Evolutionary conservation across 92 coral and sea anemone species (phyloP).

Genomic region (Zoanthus gigantus): DNA sequence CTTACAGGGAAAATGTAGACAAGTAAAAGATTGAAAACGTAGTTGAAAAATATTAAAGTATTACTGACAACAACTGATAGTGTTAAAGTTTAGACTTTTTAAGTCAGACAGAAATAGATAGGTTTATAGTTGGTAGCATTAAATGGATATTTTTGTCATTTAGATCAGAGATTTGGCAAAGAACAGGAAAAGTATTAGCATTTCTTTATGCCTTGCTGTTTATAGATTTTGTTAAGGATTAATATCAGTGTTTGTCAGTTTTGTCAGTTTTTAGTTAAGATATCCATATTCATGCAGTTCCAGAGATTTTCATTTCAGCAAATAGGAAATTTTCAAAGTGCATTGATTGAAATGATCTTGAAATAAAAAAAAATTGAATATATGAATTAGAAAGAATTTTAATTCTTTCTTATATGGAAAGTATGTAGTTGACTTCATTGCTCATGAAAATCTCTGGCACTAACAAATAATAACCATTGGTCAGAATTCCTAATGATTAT

Average conservation of each 20-base stretch:
- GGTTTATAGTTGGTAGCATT: too few relatives aligned
- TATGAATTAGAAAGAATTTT: not conserved
- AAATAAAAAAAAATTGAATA: not conserved
- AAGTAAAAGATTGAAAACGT: not conserved
- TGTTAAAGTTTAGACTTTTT: not conserved
- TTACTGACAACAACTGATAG: not conserved
- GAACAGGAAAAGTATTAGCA: not conserved
- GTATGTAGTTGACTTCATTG: not conserved
- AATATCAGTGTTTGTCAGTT: not conserved
- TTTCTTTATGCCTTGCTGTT: not conserved
- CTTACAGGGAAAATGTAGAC: not conserved
- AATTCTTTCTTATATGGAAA: not conserved
- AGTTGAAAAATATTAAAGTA: not conserved
- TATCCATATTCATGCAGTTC: not conserved
- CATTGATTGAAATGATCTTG: not conserved
- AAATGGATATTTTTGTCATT: too few relatives aligned
- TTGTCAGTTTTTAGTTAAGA: not conserved
- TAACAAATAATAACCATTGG: not conserved
- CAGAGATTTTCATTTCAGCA: not conserved
- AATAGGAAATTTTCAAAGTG: not conserved
- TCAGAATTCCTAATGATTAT: not conserved
- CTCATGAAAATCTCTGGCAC: conserved; percentile 40
- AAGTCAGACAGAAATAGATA: not conserved
- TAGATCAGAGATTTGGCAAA: not conserved
- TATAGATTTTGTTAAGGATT: not conserved